A percentile compares a stretch with the other conserved stretches of the same genome.
These are phyloP conservation scores for Myotis planiceps DNA, from an alignment of 2,797 vertebrate species.

Conservation along the genomic window DNA sequence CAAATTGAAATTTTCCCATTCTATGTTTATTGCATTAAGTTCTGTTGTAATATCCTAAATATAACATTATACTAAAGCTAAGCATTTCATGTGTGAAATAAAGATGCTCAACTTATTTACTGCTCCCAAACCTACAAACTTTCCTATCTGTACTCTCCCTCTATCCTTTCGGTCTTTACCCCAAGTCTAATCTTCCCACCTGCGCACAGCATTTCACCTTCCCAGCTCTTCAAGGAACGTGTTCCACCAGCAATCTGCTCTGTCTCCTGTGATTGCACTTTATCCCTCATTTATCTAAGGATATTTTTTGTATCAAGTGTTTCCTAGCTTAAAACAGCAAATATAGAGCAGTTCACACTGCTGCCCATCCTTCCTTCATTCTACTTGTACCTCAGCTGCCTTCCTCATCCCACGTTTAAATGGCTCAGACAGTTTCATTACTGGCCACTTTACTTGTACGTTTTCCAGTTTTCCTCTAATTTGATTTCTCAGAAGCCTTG, in stretches of 20 bases:
- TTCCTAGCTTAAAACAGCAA: background rate
- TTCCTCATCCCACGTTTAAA: background rate
- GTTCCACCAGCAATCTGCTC: background rate
- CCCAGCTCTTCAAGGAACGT: background rate
- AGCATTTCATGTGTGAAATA: background rate
- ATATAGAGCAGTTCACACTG: background rate
- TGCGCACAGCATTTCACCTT: background rate
- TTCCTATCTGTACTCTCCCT: background rate
- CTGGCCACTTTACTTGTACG: no score
- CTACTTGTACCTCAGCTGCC: background rate
- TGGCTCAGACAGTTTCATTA: background rate
- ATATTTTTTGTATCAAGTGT: background rate
- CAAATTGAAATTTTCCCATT: background rate
- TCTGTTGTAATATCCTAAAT: background rate
- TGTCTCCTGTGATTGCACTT: background rate
- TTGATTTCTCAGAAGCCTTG: background rate
- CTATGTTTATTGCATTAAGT: background rate
- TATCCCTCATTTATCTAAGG: background rate
- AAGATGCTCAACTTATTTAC: background rate
- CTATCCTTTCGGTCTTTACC: background rate
- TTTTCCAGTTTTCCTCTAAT: background rate
- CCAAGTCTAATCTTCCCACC: background rate
- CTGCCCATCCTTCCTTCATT: background rate
- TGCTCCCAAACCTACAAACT: background rate
- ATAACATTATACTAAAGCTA: background rate